phyloP scores from a whole-genome alignment of 2,888 invertebrate genomes.

The Penaeus monodon region DNA sequence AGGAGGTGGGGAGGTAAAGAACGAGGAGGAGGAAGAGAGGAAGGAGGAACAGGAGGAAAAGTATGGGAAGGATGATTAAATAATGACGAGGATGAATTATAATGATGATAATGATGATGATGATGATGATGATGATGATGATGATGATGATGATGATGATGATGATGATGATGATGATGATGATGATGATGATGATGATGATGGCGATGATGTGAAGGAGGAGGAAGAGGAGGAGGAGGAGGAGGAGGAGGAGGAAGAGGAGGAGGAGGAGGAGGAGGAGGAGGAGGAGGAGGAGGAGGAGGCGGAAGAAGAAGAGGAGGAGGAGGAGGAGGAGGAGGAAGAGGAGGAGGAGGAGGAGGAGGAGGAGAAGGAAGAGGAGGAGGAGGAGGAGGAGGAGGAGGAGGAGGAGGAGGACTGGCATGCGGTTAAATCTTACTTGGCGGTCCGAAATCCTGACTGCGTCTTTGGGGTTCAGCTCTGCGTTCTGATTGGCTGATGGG shows the following conservation, averaged over 20 bases:
- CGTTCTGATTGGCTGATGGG: conserved; percentile 51
- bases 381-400: neutral
- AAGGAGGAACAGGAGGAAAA: neutral
- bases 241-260: neutral
- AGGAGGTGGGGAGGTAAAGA: neutral
- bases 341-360: neutral
- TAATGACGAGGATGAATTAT: too few relatives aligned
- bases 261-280: neutral
- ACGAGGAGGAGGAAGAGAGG: neutral
- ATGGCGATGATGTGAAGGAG: too few relatives aligned
- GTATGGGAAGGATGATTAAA: too few relatives aligned
- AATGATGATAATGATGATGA: too few relatives aligned
- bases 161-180: too few relatives aligned
- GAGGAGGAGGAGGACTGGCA: conserved; percentile 24
- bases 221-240: neutral
- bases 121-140: too few relatives aligned
- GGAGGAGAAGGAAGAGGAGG: neutral
- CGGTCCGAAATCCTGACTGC: conserved; percentile 45
- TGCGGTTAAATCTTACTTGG: conserved; percentile 57
- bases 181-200: neutral
- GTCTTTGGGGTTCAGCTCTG: conserved; percentile 41
- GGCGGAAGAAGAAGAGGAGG: neutral
- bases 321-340: neutral
- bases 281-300: neutral
- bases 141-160: too few relatives aligned